These are phyloP conservation scores for Paracyclopina nana DNA, from an alignment of 1,140 invertebrate species.

Conservation along the genomic window DNA sequence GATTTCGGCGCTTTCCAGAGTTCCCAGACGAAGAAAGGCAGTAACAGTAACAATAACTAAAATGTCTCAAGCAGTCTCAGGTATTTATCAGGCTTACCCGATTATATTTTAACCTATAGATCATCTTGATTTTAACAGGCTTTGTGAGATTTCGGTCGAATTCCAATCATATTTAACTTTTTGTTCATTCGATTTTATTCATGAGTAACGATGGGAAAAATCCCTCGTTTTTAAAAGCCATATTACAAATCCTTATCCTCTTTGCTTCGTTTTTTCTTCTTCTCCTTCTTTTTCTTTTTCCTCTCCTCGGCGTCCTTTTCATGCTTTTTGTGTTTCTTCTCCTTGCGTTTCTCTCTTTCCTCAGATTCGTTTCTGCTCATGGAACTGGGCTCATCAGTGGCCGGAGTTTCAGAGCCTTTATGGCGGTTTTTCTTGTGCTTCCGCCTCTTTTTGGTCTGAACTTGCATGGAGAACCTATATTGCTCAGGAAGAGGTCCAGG, in stretches of 20 bases:
- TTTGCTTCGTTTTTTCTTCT: conserved; percentile 78
- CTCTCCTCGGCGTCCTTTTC: conserved; percentile 85
- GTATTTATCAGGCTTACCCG: no score
- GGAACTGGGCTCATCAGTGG: conserved; percentile 37
- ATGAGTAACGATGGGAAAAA: no score
- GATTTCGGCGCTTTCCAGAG: no score
- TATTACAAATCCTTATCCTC: conserved; percentile 23
- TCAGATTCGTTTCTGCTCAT: conserved; percentile 32
- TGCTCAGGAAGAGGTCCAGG: conserved; percentile 88
- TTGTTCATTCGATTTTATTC: no score
- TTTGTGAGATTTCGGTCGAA: no score
- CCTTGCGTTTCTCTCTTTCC: conserved; percentile 79
- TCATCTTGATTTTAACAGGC: no score
- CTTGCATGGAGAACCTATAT: conserved; percentile 38
- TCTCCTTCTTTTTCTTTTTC: conserved; percentile 85
- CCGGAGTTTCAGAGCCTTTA: conserved; percentile 33
- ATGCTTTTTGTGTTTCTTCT: conserved; percentile 90
- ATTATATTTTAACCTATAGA: no score
- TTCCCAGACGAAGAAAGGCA: no score
- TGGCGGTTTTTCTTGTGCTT: conserved; percentile 63
- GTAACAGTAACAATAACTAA: no score
- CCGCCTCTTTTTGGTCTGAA: conserved; percentile 42
- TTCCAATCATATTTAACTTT: no score
- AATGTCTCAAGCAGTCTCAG: no score
- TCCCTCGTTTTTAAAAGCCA: not conserved